A percentile compares a stretch with the other conserved stretches of the same genome.
phyloP scores from a whole-genome alignment of 2,797 vertebrate genomes.

The Chaenodraco wilsoni region DNA sequence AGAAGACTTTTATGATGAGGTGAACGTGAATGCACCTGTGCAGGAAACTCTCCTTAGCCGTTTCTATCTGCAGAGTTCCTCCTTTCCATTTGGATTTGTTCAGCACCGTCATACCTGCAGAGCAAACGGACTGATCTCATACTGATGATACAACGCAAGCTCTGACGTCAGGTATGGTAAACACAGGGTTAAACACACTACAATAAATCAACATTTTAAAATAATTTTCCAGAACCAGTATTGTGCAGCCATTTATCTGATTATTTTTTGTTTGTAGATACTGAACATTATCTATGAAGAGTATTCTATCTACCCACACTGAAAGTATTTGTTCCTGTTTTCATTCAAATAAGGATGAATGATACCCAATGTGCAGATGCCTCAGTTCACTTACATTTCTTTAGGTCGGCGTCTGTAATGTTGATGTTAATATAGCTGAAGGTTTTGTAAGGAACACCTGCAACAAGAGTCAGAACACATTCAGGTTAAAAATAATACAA shows the following conservation, averaged over 20 bases:
- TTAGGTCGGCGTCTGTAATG: slow-evolving; percentile 87
- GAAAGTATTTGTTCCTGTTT: background rate
- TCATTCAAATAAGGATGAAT: background rate
- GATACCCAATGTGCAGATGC: background rate
- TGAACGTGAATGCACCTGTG: slow-evolving; percentile 82
- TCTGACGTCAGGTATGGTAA: background rate
- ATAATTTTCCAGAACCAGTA: background rate
- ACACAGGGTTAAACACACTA: background rate
- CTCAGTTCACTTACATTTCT: slow-evolving; percentile 86
- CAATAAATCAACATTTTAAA: background rate
- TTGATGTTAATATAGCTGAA: slow-evolving; percentile 91
- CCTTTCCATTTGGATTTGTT: slow-evolving; percentile 98
- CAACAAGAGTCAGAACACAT: slow-evolving; percentile 24
- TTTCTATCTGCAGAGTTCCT: slow-evolving; percentile 91
- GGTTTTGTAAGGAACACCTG: slow-evolving; percentile 90
- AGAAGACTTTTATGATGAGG: background rate
- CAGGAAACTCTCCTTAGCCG: slow-evolving; percentile 94
- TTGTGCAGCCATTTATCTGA: background rate
- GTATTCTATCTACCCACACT: no score
- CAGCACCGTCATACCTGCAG: slow-evolving; percentile 88
- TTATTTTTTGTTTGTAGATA: background rate
- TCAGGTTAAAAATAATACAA: background rate
- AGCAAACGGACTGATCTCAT: slow-evolving; percentile 22
- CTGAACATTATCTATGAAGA: background rate
- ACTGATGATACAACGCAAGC: background rate